Conservation (phyloP, 2,797 vertebrate species). For the Tauraco hartlaubi region DNA sequence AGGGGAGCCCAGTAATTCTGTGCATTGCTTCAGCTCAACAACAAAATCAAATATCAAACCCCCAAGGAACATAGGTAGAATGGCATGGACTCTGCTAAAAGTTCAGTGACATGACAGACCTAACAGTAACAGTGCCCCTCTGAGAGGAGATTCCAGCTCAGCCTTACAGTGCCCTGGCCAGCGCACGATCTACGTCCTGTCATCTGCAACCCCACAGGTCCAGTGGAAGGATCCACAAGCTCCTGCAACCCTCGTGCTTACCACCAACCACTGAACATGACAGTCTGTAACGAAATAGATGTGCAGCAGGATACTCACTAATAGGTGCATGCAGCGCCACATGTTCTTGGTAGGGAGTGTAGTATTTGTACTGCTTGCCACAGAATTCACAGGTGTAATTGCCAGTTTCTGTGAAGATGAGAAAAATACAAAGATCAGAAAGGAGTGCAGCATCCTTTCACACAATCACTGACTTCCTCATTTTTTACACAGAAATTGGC, state of each 20-base stretch:
- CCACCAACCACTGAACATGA: neutral
- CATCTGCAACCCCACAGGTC: neutral
- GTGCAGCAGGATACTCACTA: conserved; percentile 84
- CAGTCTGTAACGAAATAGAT: neutral
- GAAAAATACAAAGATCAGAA: conserved; percentile 22
- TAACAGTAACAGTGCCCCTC: neutral
- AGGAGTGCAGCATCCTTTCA: neutral
- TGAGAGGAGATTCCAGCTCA: neutral
- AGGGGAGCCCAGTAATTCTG: neutral
- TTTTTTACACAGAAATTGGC: neutral
- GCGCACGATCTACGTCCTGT: neutral
- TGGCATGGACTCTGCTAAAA: neutral
- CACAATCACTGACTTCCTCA: neutral
- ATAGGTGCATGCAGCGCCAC: conserved; percentile 96
- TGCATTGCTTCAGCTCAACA: neutral
- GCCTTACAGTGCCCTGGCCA: neutral
- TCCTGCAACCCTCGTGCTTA: neutral
- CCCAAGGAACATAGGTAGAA: neutral
- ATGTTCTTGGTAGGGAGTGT: conserved; percentile 98
- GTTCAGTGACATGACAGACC: neutral
- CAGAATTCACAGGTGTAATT: conserved; percentile 98
- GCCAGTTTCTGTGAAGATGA: conserved; percentile 90
- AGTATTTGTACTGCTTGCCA: conserved; percentile 99
- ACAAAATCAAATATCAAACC: neutral
- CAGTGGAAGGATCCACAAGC: neutral